Evolutionary conservation across 1,140 invertebrate genomes (phyloP), one percentile per base, ranked within the genome.

Genomic region (Procambarus clarkii): DNA sequence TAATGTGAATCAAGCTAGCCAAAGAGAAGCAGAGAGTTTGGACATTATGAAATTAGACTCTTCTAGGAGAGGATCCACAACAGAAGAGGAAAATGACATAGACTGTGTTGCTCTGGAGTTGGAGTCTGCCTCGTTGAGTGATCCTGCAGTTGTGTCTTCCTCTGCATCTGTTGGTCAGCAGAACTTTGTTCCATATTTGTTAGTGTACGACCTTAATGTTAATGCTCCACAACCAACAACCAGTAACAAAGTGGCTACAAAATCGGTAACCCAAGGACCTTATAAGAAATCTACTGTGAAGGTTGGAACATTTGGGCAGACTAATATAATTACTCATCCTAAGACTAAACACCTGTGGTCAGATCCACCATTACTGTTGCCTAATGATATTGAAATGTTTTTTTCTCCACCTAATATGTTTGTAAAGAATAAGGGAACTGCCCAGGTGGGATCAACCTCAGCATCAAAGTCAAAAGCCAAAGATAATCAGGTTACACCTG

Each of bases 1-100:
- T 92, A 95, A 95, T 94, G 96, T 96, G 24, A 96, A 96, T 93
- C 95, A 96, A 93, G 95, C 95, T 54, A 94, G 94, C 9, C 95
- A 94, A 91, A 95, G 94, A 74, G 94, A 95, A 84, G 94, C 93
- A 64, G 89, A 90, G 21, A 50, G 92, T 34, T 93, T 94, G 91
- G 94, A 95, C 91, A 95, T 95, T 92, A 95, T 95, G 95, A 94
- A 95, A 88, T 94, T 95, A 82, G 86, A 92, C 46, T 91, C 89
- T 2, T 85, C 83, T 58, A 86, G 89, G 50, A 78, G 78, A 69
- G 82, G 78, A 45, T 91, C 89, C 18, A 58, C 69, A 71, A 80
- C 82, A 64, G 83, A 77, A 9, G 82, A 91, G 77, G 89, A 91
- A 60, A 79, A 50, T 69, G 89, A 91, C 34, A 48, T 21, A 18